These are phyloP conservation scores for Nixonia krombeini DNA, from an alignment of 1,140 invertebrate species.

Conservation along the genomic window DNA sequence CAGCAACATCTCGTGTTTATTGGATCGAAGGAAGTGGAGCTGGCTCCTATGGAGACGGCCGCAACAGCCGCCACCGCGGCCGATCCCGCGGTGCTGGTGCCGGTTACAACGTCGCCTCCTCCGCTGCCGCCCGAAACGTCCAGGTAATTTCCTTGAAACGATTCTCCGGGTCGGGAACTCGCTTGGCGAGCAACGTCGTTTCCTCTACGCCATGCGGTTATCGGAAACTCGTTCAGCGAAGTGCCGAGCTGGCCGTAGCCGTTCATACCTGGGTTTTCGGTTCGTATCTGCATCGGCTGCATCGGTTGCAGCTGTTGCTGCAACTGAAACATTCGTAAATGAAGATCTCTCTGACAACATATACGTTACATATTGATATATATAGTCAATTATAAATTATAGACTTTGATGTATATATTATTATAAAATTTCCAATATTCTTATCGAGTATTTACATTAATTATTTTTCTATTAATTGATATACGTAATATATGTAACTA, in stretches of 20 bases:
- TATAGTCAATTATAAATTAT: no score
- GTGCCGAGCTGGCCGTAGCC: constrained; percentile 68
- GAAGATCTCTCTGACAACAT: no score
- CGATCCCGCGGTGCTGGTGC: constrained; percentile 17
- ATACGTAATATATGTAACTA: no score
- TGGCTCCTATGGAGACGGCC: constrained; percentile 56
- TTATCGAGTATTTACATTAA: no score
- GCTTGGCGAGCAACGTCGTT: constrained; percentile 8
- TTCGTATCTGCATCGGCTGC: constrained; percentile 69
- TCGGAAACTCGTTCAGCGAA: constrained; percentile 61
- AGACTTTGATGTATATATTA: no score
- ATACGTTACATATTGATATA: no score
- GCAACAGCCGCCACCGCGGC: no score
- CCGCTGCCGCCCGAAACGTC: constrained; percentile 64
- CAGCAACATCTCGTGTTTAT: constrained; percentile 61
- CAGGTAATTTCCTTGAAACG: constrained; percentile 68
- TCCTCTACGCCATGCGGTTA: not conserved
- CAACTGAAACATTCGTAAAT: no score
- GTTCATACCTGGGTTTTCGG: constrained; percentile 70
- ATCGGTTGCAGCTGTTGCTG: constrained; percentile 66
- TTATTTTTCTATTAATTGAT: no score
- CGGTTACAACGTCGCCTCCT: constrained; percentile 12
- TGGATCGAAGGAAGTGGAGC: constrained; percentile 54
- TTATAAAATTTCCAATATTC: no score
- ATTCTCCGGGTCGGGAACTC: constrained; percentile 60